Conservation (phyloP, 2,113 vertebrate genomes). For the Sarotherodon lohbergeri region DNA sequence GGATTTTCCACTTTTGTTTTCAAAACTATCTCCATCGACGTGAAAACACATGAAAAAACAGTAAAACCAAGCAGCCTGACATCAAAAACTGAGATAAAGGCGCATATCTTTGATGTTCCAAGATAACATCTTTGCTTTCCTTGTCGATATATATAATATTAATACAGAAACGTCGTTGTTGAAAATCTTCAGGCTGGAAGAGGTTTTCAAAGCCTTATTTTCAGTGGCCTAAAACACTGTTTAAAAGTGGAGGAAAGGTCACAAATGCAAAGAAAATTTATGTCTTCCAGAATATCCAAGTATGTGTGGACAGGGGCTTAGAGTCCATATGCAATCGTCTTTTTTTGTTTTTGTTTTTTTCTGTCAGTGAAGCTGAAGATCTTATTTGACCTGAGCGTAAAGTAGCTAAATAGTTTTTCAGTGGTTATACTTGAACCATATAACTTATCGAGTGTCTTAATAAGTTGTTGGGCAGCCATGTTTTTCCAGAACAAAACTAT, state of each 20-base stretch:
- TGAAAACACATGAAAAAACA: not conserved
- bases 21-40: not conserved
- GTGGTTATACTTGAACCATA: not conserved
- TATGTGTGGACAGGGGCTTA: not conserved
- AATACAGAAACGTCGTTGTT: not conserved
- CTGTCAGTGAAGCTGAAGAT: not conserved
- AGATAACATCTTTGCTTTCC: not conserved
- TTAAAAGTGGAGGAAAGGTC: not conserved
- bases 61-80: not conserved
- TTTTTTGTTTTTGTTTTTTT: not conserved
- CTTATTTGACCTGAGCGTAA: not conserved
- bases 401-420: not conserved
- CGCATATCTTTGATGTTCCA: not conserved
- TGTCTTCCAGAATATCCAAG: not conserved
- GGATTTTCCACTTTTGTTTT: not conserved
- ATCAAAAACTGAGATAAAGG: not conserved
- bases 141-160: not conserved
- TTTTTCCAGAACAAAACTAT: not conserved
- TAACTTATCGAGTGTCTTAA: not conserved
- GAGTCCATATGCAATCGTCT: not conserved
- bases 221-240: not conserved
- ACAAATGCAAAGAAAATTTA: not conserved
- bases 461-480: not conserved
- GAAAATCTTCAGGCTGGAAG: not conserved
- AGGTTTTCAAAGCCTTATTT: not conserved